Evolutionary conservation across 2,888 invertebrate genomes (phyloP), one percentile per base, ranked within the genome.

Genomic region (Nomada hirtipes): DNA sequence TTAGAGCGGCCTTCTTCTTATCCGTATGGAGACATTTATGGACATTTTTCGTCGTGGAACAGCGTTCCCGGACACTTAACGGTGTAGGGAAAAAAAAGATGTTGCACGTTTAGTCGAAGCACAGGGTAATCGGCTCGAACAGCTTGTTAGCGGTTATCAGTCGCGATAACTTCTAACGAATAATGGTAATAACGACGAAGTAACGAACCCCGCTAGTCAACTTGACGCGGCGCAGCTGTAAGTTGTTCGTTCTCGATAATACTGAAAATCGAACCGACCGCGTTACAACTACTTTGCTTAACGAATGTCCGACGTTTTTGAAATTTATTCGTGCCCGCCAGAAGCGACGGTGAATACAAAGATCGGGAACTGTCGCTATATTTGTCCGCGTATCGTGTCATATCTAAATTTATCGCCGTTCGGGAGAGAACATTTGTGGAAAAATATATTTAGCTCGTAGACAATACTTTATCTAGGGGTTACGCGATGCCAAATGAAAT

Each of bases 91-190:
- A 60, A 80, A 78, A 76, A 77, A 75, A 77, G 65, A 64, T 72
- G 72, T 82, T 72, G 74, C 74, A 78, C 64, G 55, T 77, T 76
- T 60, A 29, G 75, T 71, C 20, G 47, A 29, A 73, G 26, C 64
- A 47, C 53, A 52, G 52, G 59, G 68, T 77, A 78, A 81, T 79
- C 75, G 55, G 60, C 26, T 36, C 36, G 70, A 71, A 73, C 64
- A 42, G 78, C 89, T 88, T 84, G 79, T 88, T 85, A 79, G 78
- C 36, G 53, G 64, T 79, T 87, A 87, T 87, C 88, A 72, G 79
- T 52, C 44, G 68, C 59, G 88, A 87, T 86, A 87, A 82, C 84
- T 76, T 60, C 59, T 81, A 73, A 85, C 79, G 79, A 63, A 84
- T 73, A 79, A 75, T 61, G 61, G 57, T 57, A 72, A 77, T 81